Base-by-base conservation (phyloP, 2,797 vertebrate species). In the Orestias chungarensis region DNA sequence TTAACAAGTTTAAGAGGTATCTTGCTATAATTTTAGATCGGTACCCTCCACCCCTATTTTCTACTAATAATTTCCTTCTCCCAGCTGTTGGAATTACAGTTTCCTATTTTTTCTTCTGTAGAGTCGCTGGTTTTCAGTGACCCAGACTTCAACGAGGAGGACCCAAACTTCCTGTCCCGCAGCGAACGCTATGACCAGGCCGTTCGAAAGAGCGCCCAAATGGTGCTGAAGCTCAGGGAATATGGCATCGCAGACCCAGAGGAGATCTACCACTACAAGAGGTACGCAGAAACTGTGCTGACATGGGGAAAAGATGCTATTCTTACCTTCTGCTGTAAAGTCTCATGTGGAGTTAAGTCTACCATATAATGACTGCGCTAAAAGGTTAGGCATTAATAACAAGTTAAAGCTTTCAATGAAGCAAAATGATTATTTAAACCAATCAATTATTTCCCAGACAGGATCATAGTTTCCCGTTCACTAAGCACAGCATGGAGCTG, bases 251-350 rank as follows among this genome's bases (percentile, higher is more conserved):
- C 96, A 9, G 96, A 99, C 81, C 97, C 98, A 0, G 96, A 97
- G 0, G 98, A 99, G 87, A 98, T 99, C 88, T 93, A 93, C 88
- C 93, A 85, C 90, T 99, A 97, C 85, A 99, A 99, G 91, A 97
- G 92, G 98, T 99, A 95, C 66, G 75, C 49, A 55, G 55, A 66
- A 46, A 57, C 64, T 33, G 25, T 40, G 7, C 18, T 47, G 46
- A 47, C 46, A 7, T 1, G 5, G 42, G 44, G 15, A 46, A 50
- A 50, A 50, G n/a, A n/a, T n/a, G n/a, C n/a, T n/a, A n/a, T n/a
- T n/a, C n/a, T n/a, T n/a, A n/a, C n/a, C n/a, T n/a, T n/a, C n/a
- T n/a, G n/a, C n/a, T n/a, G n/a, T n/a, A n/a, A n/a, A n/a, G n/a
- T 33, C 55, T n/a, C 47, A 49, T 23, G n/a, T n/a, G 9, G 49